phyloP scores from a whole-genome alignment of 2,797 vertebrate species.

The Mormyrops attenuatus region DNA sequence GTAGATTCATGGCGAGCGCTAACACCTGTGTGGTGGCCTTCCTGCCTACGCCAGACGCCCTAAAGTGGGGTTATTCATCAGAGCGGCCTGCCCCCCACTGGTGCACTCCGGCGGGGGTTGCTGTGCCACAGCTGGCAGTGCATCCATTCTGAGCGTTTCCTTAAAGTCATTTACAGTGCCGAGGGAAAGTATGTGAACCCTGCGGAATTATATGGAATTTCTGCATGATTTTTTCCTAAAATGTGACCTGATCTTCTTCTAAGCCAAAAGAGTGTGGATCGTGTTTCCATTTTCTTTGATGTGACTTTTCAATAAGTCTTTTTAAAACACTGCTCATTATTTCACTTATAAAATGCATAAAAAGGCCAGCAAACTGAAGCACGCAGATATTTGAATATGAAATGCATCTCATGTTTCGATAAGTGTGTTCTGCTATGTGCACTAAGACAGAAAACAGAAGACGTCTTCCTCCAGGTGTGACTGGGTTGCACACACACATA shows the following conservation, averaged over 20 bases:
- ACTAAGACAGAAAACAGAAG: not conserved
- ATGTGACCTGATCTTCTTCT: not conserved
- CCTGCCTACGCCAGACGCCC: not conserved
- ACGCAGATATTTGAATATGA: not conserved
- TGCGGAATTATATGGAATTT: not conserved
- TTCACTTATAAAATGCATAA: not conserved
- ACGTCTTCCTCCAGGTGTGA: not conserved
- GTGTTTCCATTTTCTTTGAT: not conserved
- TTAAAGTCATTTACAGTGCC: not conserved
- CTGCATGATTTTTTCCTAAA: not conserved
- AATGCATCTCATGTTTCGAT: not conserved
- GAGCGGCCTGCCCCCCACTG: not conserved
- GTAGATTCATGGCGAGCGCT: conserved; percentile 97
- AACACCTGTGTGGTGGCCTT: conserved; percentile 55
- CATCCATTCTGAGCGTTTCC: not conserved
- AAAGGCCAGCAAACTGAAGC: not conserved
- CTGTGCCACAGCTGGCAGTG: not conserved
- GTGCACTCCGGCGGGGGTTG: not conserved
- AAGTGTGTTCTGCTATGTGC: not conserved
- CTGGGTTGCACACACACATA: not conserved
- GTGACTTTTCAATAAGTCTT: not conserved
- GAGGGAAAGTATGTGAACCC: not conserved
- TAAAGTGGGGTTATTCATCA: not conserved
- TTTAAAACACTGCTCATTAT: not conserved
- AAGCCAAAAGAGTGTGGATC: not conserved